Percentiles rank a stretch among this genome's conserved stretches.
These are phyloP conservation scores for Limnephilus rhombicus DNA, from an alignment of 2,888 invertebrate genomes.

Conservation along the genomic window DNA sequence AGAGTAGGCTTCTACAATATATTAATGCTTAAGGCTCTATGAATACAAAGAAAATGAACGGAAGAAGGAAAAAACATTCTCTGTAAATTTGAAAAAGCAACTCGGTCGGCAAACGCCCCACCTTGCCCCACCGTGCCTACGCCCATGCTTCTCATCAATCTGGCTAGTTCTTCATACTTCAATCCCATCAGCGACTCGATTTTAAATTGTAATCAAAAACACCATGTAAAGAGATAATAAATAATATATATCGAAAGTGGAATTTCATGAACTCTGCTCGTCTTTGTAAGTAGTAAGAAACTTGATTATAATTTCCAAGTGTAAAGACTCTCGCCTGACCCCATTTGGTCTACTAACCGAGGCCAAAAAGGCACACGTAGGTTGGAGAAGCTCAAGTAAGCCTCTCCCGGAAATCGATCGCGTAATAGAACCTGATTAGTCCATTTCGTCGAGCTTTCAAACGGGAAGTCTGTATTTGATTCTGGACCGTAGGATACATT, in stretches of 20 bases:
- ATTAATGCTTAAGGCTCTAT: too few relatives aligned
- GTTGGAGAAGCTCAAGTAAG: neutral
- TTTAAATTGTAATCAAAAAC: too few relatives aligned
- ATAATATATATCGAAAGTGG: neutral
- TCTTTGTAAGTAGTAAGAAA: neutral
- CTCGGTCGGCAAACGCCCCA: too few relatives aligned
- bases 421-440: constrained; percentile 26
- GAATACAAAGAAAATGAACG: too few relatives aligned
- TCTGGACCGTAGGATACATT: neutral
- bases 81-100: too few relatives aligned
- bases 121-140: too few relatives aligned
- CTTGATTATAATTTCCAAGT: constrained; percentile 13
- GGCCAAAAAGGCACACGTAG: neutral
- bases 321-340: neutral
- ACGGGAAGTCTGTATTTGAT: neutral
- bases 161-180: too few relatives aligned
- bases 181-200: neutral
- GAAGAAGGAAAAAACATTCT: too few relatives aligned
- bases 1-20: too few relatives aligned
- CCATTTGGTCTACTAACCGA: neutral
- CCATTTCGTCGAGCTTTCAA: neutral
- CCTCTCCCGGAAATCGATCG: constrained; percentile 11
- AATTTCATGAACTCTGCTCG: neutral
- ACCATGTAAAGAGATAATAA: too few relatives aligned
- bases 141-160: too few relatives aligned